A percentile compares a stretch with the other conserved stretches of the same genome.
phyloP scores from a whole-genome alignment of 2,888 invertebrate genomes.

The Spisula subtruncata region DNA sequence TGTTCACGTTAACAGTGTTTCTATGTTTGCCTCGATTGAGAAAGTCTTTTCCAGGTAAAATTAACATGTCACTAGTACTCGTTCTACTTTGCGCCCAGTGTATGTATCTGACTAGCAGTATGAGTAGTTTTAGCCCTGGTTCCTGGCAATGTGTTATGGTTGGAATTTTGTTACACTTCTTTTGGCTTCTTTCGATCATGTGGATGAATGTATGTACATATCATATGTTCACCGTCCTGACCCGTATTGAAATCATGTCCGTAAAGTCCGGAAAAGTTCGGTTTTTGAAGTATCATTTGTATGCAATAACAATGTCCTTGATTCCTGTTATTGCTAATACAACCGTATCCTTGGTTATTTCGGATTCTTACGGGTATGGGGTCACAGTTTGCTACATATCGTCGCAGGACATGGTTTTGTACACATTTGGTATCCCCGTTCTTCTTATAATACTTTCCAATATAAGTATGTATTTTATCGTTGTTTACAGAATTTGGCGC shows the following conservation, averaged over 20 bases:
- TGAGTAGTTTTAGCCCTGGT: neutral
- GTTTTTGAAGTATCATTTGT: slow-evolving; percentile 42
- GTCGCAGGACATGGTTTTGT: slow-evolving; percentile 39
- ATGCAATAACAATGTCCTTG: slow-evolving; percentile 18
- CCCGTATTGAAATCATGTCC: neutral
- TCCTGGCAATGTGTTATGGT: slow-evolving; percentile 15
- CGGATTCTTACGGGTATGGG: slow-evolving; percentile 59
- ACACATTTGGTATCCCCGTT: slow-evolving; percentile 58
- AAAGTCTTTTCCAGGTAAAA: slow-evolving; percentile 41
- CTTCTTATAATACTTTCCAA: slow-evolving; percentile 48
- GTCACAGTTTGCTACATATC: slow-evolving; percentile 59
- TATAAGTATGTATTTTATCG: slow-evolving; percentile 43
- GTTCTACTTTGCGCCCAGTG: slow-evolving; percentile 22
- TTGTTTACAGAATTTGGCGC: slow-evolving; percentile 37
- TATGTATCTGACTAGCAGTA: slow-evolving; percentile 34
- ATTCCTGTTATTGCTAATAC: slow-evolving; percentile 47
- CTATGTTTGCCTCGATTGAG: slow-evolving; percentile 10
- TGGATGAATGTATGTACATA: slow-evolving; percentile 51
- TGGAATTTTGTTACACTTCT: slow-evolving; percentile 34
- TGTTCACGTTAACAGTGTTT: slow-evolving; percentile 25
- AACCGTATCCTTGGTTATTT: neutral
- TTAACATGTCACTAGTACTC: slow-evolving; percentile 28
- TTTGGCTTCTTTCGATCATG: slow-evolving; percentile 33
- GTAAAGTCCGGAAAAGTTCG: neutral
- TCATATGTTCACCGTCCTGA: slow-evolving; percentile 43